Evolutionary conservation across 2,797 vertebrate genomes (phyloP).

Genomic region (Columba guinea): DNA sequence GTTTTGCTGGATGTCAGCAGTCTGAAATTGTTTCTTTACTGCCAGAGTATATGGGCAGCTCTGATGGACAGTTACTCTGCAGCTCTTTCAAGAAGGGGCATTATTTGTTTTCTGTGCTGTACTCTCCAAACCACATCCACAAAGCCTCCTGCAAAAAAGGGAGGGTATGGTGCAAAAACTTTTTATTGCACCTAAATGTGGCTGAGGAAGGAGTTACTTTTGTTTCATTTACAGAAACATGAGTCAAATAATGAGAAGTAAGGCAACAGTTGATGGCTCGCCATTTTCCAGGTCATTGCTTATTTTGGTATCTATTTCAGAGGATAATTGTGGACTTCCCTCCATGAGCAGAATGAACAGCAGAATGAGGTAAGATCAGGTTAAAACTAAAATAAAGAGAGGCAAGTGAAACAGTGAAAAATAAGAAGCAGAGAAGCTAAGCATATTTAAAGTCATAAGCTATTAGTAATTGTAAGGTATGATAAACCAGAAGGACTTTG

Average conservation of each 20-base stretch:
- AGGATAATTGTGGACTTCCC: background rate
- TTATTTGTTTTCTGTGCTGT: background rate
- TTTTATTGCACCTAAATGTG: background rate
- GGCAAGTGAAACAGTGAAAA: background rate
- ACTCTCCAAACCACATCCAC: background rate
- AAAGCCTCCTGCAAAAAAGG: background rate
- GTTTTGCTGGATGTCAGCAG: constrained; percentile 47
- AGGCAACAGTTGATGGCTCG: background rate
- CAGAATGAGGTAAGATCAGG: background rate
- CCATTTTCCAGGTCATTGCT: background rate
- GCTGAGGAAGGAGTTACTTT: background rate
- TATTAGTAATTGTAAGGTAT: constrained; percentile 17
- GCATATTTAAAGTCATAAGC: constrained; percentile 2
- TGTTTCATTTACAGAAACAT: background rate
- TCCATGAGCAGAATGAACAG: background rate
- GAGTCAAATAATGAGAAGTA: background rate
- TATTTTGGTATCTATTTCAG: background rate
- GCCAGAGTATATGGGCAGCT: background rate
- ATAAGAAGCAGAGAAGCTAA: background rate
- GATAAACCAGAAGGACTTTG: background rate
- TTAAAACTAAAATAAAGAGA: constrained; percentile 31
- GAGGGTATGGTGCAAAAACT: background rate
- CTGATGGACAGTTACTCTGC: background rate
- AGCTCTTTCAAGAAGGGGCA: background rate
- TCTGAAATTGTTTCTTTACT: background rate